Base-by-base conservation (phyloP, 37 sponge, comb jelly and placozoan genomes). In the Haliclona indistincta region DNA sequence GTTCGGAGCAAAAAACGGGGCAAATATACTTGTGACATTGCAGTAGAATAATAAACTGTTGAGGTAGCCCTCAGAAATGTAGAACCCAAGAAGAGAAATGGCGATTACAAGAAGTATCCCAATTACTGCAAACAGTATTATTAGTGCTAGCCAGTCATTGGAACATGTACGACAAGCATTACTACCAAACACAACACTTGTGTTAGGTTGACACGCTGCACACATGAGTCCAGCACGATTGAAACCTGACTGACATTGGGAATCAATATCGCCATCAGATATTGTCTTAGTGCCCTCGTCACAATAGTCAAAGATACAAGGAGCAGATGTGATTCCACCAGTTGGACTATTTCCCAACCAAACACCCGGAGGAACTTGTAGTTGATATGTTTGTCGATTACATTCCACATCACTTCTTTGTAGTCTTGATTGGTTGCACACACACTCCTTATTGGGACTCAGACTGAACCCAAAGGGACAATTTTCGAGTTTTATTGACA, bases 341-440 rank as follows among this genome's bases (percentile, higher is more conserved):
- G 64, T 26, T n/a, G 60, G 60, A n/a, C 26, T 77, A 5, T 20
- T 17, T 2, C 86, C 86, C 29, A 78, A 25, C 86, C 86, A 85
- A 25, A 22, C 26, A 2, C 30, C 44, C 41, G 26, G 1, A 25
- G 74, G 68, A 5, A 85, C 62, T 8, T 41, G 20, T 25, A 78
- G 43, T 0, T 26, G n/a, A 38, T 37, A 23, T 17, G 39, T 25
- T 29, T 53, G 2, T 8, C 22, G 0, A 43, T 64, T 54, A 65
- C 58, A 29, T n/a, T n/a, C n/a, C n/a, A n/a, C n/a, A n/a, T n/a
- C n/a, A 2, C 19, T 29, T n/a, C n/a, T n/a, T n/a, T n/a, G n/a
- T 41, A 30, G 10, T 2, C 60, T 52, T 25, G 20, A 15, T 0
- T 23, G 49, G 15, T 51, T 41, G 26, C 79, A 78, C 6, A 38